Conservation (phyloP, 2,797 vertebrate species). For the Petrocephalus schoutedeni region DNA sequence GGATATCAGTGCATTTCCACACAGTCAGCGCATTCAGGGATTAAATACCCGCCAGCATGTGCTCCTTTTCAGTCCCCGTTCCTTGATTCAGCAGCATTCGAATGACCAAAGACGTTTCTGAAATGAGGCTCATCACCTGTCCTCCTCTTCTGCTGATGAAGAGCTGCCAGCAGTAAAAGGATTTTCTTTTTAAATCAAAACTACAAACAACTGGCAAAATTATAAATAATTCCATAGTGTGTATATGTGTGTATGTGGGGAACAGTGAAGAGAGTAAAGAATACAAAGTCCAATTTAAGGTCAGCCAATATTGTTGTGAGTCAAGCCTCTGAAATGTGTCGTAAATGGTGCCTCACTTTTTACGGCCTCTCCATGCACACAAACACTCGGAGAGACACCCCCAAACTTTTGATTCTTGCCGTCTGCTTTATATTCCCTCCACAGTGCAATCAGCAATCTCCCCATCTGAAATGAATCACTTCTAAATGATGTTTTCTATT, state of each 20-base stretch:
- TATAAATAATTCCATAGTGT: neutral
- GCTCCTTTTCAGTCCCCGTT: too few relatives aligned
- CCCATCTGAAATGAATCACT: slow-evolving; percentile 28
- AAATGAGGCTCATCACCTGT: neutral
- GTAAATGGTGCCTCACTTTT: neutral
- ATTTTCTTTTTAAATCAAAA: neutral
- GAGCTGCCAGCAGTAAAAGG: neutral
- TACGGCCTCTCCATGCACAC: neutral
- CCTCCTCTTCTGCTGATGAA: neutral
- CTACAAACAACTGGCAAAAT: neutral
- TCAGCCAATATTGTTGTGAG: neutral
- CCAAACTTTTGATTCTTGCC: neutral
- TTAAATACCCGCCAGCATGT: neutral
- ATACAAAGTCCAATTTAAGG: neutral
- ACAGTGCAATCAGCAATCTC: slow-evolving; percentile 23
- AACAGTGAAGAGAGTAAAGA: neutral
- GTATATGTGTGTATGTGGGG: neutral
- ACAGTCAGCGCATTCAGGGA: neutral
- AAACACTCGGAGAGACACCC: neutral
- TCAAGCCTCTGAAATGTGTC: neutral
- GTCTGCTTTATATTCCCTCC: slow-evolving; percentile 19
- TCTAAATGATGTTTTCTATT: slow-evolving; percentile 24
- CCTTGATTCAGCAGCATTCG: neutral
- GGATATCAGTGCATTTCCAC: neutral
- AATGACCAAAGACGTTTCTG: neutral